These are phyloP conservation scores for Paracentrotus lividus DNA, from an alignment of 53 echinoderm and acorn worm genomes.

Conservation along the genomic window DNA sequence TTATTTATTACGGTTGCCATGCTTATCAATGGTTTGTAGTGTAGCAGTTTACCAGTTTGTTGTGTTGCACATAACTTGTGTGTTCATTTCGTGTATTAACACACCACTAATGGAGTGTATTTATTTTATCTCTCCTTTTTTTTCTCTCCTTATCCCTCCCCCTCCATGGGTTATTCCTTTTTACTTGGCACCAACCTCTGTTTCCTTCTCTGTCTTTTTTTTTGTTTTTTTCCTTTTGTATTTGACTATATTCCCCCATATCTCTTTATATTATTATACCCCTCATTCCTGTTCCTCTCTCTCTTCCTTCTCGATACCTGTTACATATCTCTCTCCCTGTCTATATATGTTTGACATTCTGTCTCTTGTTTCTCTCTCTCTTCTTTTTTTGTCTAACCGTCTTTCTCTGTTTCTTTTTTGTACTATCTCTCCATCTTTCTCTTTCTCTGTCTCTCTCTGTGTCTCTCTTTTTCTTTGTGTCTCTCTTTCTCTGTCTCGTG, in stretches of 20 bases:
- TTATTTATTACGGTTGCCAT: constrained; percentile 20
- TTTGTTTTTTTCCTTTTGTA: background rate
- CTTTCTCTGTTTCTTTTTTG: constrained; percentile 35
- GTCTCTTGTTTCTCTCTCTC: too few species aligned
- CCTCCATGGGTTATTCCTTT: background rate
- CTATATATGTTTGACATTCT: background rate
- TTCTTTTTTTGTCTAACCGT: background rate
- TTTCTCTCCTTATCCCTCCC: constrained; percentile 46
- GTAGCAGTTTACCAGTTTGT: constrained; percentile 7
- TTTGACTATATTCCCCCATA: background rate
- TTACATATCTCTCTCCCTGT: background rate
- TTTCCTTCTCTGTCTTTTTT: background rate
- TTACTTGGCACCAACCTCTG: background rate
- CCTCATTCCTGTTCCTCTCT: background rate
- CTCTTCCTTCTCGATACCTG: too few species aligned
- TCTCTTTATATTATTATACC: background rate
- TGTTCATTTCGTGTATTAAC: constrained; percentile 40
- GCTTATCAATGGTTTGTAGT: background rate
- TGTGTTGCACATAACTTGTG: constrained; percentile 45
- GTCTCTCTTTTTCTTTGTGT: background rate
- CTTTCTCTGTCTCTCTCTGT: background rate
- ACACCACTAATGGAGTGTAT: constrained; percentile 58
- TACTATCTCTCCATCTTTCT: background rate
- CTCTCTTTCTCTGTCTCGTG: constrained; percentile 1
- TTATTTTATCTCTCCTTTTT: constrained; percentile 45